Conservation (phyloP, 2,888 invertebrate species). For the Trachelus troglodyta region DNA sequence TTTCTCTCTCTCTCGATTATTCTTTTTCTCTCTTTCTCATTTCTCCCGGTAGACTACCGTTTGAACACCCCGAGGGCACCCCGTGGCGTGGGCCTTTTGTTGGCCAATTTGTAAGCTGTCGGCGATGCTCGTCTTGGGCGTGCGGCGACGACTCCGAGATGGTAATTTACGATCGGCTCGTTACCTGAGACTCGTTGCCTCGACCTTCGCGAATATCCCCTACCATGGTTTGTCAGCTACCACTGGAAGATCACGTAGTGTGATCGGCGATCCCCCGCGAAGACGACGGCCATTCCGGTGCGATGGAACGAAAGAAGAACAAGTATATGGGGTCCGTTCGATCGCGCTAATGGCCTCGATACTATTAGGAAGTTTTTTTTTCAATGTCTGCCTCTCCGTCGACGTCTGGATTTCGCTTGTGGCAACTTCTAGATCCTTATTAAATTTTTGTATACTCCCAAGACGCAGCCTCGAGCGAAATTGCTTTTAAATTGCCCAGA, state of each 20-base stretch:
- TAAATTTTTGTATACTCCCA: slow-evolving; percentile 32
- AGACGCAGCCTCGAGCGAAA: slow-evolving; percentile 41
- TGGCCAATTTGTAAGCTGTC: slow-evolving; percentile 46
- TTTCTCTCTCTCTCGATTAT: slow-evolving; percentile 7
- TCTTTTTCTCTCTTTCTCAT: slow-evolving; percentile 5
- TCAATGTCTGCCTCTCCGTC: not conserved
- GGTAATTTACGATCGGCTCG: not conserved
- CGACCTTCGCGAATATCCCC: not conserved
- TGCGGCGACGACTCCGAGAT: slow-evolving; percentile 2
- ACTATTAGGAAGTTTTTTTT: not conserved
- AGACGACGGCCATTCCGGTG: not conserved
- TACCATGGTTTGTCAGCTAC: not conserved
- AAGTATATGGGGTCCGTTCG: not conserved
- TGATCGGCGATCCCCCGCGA: not conserved
- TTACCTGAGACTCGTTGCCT: not conserved
- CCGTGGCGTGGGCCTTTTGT: slow-evolving; percentile 33
- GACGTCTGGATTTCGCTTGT: slow-evolving; percentile 12
- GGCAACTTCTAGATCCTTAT: slow-evolving; percentile 35
- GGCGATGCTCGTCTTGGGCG: slow-evolving; percentile 20
- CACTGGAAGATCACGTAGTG: not conserved
- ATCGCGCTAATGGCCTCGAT: not conserved
- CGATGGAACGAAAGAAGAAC: not conserved
- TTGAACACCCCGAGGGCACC: slow-evolving; percentile 24
- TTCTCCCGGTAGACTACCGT: not conserved
- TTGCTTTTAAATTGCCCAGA: slow-evolving; percentile 41